Evolutionary conservation across 2,113 vertebrate species (phyloP).

Genomic region (Hippopotamus amphibius): DNA sequence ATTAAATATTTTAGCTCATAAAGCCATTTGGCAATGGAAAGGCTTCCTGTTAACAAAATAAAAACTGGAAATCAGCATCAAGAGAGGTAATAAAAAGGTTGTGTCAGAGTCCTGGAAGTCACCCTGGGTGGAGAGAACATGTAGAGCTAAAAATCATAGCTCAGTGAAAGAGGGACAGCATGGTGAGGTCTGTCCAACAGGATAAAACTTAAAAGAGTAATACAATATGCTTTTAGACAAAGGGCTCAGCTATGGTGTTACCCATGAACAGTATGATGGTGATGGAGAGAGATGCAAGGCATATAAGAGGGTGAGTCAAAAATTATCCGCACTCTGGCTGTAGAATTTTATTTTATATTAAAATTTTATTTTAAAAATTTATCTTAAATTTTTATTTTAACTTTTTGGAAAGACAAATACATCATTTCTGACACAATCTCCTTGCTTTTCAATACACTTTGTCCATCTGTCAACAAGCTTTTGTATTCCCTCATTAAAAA

Average conservation of each 20-base stretch:
- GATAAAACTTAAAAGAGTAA: not conserved
- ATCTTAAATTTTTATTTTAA: too few species aligned
- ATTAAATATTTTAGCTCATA: not conserved
- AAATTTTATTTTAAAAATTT: too few species aligned
- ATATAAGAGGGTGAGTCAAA: too few species aligned
- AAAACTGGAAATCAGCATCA: constrained; percentile 24
- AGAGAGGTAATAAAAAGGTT: not conserved
- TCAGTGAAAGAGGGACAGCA: not conserved
- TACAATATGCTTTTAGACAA: not conserved
- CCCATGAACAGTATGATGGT: not conserved
- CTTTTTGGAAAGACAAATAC: too few species aligned
- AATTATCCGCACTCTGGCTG: too few species aligned
- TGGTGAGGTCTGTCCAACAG: not conserved
- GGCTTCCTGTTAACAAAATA: not conserved
- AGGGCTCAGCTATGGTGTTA: not conserved
- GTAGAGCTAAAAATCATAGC: not conserved
- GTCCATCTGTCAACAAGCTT: too few species aligned
- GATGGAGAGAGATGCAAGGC: not conserved
- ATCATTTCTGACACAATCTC: too few species aligned
- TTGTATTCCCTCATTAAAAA: too few species aligned
- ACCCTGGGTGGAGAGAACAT: not conserved
- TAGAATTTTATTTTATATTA: too few species aligned
- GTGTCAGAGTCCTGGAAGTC: not conserved
- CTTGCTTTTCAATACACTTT: too few species aligned
- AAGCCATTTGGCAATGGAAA: not conserved